Percentiles rank a stretch among this genome's conserved stretches.
Evolutionary conservation across 2,113 vertebrate genomes (phyloP).

Genomic region (Tetrao urogallus): DNA sequence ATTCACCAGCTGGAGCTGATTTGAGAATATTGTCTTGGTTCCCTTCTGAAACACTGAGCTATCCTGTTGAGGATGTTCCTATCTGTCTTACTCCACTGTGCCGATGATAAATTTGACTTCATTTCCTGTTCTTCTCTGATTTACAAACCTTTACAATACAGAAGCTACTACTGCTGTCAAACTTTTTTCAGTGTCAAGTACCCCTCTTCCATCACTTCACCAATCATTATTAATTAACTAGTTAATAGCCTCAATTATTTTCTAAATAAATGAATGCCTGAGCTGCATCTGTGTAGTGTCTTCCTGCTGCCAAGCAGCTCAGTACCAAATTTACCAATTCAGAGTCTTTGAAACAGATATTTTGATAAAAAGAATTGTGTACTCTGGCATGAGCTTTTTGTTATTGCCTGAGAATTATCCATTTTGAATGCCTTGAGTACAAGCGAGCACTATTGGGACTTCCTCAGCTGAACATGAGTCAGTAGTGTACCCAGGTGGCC

Average conservation of each 20-base stretch:
- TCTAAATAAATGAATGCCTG: background rate
- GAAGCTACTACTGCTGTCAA: background rate
- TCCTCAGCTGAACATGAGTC: no score
- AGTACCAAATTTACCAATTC: background rate
- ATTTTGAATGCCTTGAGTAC: background rate
- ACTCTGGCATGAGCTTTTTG: background rate
- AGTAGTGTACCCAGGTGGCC: no score
- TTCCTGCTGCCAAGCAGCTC: background rate
- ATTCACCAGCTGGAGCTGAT: background rate
- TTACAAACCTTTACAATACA: background rate
- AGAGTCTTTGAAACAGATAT: background rate
- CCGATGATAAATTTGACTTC: background rate
- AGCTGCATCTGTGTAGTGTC: background rate
- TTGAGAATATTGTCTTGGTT: conserved; percentile 4
- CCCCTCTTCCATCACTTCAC: background rate
- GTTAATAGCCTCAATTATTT: conserved; percentile 38
- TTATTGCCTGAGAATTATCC: background rate
- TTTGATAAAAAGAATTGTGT: background rate
- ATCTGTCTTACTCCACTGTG: background rate
- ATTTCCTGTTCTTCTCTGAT: conserved; percentile 3
- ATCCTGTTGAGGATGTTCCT: background rate
- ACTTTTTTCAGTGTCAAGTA: background rate
- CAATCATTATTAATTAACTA: conserved; percentile 62
- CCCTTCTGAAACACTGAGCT: background rate
- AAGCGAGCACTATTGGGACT: background rate